Conservation (phyloP, 2,113 vertebrate genomes). For the Microtus pennsylvanicus region DNA sequence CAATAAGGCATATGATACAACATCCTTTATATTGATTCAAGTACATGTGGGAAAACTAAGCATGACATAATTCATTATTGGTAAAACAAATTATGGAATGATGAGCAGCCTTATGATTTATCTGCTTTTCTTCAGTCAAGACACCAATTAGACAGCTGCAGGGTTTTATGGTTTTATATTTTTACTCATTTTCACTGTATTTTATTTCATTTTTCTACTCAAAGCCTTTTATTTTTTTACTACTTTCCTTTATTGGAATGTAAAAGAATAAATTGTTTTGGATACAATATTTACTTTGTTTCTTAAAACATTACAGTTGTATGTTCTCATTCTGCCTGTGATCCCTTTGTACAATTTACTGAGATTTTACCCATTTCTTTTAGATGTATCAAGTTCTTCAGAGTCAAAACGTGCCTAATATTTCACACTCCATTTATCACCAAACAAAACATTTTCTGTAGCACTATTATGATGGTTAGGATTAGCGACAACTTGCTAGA, state of each 20-base stretch:
- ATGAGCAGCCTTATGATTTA: not conserved
- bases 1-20: not conserved
- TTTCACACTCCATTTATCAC: not conserved
- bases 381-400: not conserved
- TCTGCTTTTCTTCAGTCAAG: not conserved
- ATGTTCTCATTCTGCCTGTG: no score
- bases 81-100: not conserved
- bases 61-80: not conserved
- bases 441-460: not conserved
- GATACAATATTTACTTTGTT: not conserved
- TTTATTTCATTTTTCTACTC: not conserved
- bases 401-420: not conserved
- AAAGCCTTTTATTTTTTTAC: not conserved
- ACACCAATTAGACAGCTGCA: not conserved
- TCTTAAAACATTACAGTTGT: not conserved
- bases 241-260: not conserved
- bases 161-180: not conserved
- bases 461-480: not conserved
- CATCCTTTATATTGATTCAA: not conserved
- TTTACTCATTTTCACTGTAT: not conserved
- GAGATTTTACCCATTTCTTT: not conserved
- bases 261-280: not conserved
- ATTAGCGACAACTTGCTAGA: not conserved
- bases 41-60: not conserved
- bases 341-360: not conserved